Base-by-base conservation (phyloP, 2,888 invertebrate species). In the Germaria angustata region DNA sequence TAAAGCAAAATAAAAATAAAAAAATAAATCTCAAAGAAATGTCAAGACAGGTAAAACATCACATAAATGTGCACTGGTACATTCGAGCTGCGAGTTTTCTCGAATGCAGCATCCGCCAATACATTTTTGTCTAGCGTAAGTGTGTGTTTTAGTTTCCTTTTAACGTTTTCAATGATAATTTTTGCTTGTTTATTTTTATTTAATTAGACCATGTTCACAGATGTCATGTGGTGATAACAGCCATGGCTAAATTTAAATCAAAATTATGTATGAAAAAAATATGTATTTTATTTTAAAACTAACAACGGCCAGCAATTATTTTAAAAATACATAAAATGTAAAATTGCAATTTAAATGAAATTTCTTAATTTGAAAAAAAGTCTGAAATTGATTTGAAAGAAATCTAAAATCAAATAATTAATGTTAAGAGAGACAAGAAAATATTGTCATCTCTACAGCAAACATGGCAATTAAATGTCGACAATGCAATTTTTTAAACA, bases 171-270 rank as follows among this genome's bases (percentile, higher is more conserved):
- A 79, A 75, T 71, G 51, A 11, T 55, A 39, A 41, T 28, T 59
- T 32, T 59, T 66, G 39, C 13, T 36, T 68, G 28, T 68, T 39
- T 49, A 49, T 76, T 76, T 77, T 55, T 46, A 71, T 82, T 53
- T 78, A 82, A 71, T 79, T 82, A 75, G 75, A 82, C 78, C 78
- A 82, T 75, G 75, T 82, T 66, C 59, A 53, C 78, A 82, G 82
- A 82, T 82, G 82, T 75, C 78, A 71, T 65, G 65, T 79, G 75
- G 57, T 82, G 82, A 82, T 82, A 82, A 78, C 78, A 78, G 68
- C 75, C 73, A 78, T 51, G 73, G 63, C 68, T 69, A 81, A 69
- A 78, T 55, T 51, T 24, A 59, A 41, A 59, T n/a, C 22, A 36
- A 63, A 71, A 28, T 8, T 15, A 17, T 7, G n/a, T n/a, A n/a